Base-by-base conservation (phyloP, 2,797 vertebrate species). In the Hyperoplus lanceolatus region DNA sequence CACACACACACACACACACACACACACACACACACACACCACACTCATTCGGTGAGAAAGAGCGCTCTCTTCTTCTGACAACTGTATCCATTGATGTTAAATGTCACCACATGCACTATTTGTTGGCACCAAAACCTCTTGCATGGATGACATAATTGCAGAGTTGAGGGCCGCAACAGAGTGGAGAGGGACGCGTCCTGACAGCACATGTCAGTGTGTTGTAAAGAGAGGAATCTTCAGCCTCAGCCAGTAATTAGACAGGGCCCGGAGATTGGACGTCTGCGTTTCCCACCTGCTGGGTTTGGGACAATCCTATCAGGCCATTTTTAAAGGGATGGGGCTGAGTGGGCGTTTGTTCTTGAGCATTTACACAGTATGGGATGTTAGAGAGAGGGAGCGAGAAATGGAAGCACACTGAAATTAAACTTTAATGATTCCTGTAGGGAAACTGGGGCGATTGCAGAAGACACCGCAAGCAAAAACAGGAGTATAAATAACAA, bases 171-270 rank as follows among this genome's bases (percentile, higher is more conserved):
- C 29, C 8, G 2, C 8, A 6, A 6, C 39, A 71, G 70, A 78
- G 38, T 8, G 77, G 39, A 72, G 59, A 16, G 70, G 6, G 66
- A 73, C 46, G 0, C 18, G 16, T 74, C 74, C 67, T 67, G 68
- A 56, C 58, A 80, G 56, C 81, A 71, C 63, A 59, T 84, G 87
- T 82, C 78, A 70, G 63, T 45, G 6, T 43, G 61, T 54, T 73
- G 49, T 56, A 70, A 80, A 77, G 78, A 46, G 29, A 76, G 76
- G 74, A 76, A 76, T 79, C 68, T 73, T 51, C 14, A 77, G 50
- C 14, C 53, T 56, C 56, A 73, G 70, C 70, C 81, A 83, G 81
- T 84, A 82, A 90, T 90, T 81, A 91, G 76, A 86, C 71, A 66
- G 72, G 74, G 1, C 55, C 57, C 6, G 8, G 51, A 80, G 70